Evolutionary conservation across 2,113 vertebrate species (phyloP), one percentile per base, ranked within the genome.

Genomic region (Plestiodon gilberti): DNA sequence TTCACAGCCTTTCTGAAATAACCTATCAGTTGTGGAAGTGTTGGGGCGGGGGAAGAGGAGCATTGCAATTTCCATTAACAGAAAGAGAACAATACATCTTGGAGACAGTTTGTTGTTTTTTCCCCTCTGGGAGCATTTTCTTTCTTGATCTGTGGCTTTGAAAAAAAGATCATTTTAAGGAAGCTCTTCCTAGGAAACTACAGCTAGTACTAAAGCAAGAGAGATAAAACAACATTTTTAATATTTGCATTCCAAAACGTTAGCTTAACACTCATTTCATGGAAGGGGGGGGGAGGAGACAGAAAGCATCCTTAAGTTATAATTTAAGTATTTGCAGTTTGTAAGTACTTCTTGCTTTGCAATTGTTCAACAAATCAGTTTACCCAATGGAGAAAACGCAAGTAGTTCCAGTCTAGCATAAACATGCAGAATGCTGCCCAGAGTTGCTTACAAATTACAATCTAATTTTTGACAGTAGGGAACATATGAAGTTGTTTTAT

Each of bases 31-130:
- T 86, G 0, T 80, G 74, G 3, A 74, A 91, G 82, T 48, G 1
- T 43, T 30, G 8, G n/a, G 70, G 48, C n/a, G 75, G 30, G 57
- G 4, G 6, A 1, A 78, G 20, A 82, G 33, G n/a, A 61, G 33
- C 38, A 62, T 33, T 69, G 30, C 18, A 38, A 81, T 62, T 87
- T 78, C 67, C 75, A 81, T 28, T 81, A 22, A 81, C 59, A 81
- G 30, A 70, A 84, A 87, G 83, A 62, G 57, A 82, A 86, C 23
- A 86, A 57, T 75, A 67, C 48, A 48, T 76, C 23, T 78, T 85
- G 25, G 85, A 65, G 35, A 67, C 81, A 73, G 65, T 59, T 23
- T 74, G 38, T 75, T 78, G 43, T 70, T 59, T 71, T 9, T 0
- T 3, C 65, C 76, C 90, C 23, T 20, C 20, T 6, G 18, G 61